These are phyloP conservation scores for Rhorus exstirpatorius DNA, from an alignment of 2,888 invertebrate species.

Conservation along the genomic window DNA sequence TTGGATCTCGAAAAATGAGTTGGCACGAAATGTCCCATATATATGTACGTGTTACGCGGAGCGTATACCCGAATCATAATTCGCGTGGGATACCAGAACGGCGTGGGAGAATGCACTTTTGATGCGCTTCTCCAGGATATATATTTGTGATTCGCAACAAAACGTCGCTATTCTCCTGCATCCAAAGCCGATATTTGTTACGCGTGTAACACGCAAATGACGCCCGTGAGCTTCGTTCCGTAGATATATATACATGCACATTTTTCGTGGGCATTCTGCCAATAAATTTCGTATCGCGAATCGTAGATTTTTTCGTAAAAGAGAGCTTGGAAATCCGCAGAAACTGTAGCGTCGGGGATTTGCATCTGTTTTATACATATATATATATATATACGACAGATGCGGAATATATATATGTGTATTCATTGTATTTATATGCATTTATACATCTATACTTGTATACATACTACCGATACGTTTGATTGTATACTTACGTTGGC, in stretches of 20 bases:
- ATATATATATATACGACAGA: neutral
- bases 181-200: constrained; percentile 51
- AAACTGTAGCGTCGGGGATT: constrained; percentile 9
- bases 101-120: constrained; percentile 43
- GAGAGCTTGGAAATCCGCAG: neutral
- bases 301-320: constrained; percentile 13
- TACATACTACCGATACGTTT: neutral
- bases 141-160: constrained; percentile 15
- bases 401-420: neutral
- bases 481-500: constrained; percentile 8
- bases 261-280: constrained; percentile 3
- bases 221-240: constrained; percentile 24
- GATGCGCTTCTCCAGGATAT: constrained; percentile 24
- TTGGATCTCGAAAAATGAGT: neutral
- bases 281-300: constrained; percentile 29
- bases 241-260: constrained; percentile 3
- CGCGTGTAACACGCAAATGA: constrained; percentile 22
- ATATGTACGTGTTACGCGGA: no score
- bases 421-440: neutral
- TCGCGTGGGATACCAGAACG: constrained; percentile 42
- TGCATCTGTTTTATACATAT: neutral
- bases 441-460: neutral
- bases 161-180: constrained; percentile 23
- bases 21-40: constrained; percentile 9
- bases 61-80: constrained; percentile 55